phyloP scores from a whole-genome alignment of 1,140 invertebrate species.

The Physella acuta region DNA sequence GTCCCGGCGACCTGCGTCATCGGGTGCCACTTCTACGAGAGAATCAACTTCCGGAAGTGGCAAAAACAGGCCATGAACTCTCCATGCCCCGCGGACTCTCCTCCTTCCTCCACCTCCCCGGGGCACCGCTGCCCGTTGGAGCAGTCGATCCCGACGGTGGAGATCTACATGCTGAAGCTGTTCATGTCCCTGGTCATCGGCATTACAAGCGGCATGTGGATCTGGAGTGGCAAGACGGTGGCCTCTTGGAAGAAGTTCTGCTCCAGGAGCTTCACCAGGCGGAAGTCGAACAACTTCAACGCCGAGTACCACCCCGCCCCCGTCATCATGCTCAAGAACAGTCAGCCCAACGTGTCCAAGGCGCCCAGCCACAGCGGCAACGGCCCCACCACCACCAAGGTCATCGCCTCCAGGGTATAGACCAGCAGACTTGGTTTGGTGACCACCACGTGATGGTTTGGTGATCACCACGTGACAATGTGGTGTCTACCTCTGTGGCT shows the following conservation, averaged over 20 bases:
- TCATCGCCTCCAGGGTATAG: slow-evolving; percentile 36
- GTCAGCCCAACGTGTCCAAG: slow-evolving; percentile 5
- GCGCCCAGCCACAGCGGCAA: slow-evolving; percentile 17
- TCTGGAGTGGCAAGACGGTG: slow-evolving; percentile 57
- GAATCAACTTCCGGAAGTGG: slow-evolving; percentile 54
- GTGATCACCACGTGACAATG: no score
- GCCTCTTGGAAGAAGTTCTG: slow-evolving; percentile 57
- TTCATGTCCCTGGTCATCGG: slow-evolving; percentile 65
- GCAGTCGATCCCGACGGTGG: slow-evolving; percentile 58
- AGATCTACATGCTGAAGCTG: slow-evolving; percentile 68
- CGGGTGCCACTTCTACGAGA: slow-evolving; percentile 90
- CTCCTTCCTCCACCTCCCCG: neutral
- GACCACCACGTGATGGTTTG: no score
- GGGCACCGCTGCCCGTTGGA: slow-evolving; percentile 49
- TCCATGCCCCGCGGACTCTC: slow-evolving; percentile 29
- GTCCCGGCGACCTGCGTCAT: slow-evolving; percentile 91
- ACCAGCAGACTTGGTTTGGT: no score
- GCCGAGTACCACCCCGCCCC: slow-evolving; percentile 49
- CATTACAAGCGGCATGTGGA: slow-evolving; percentile 64
- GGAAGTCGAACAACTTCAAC: slow-evolving; percentile 42
- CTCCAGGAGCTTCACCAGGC: slow-evolving; percentile 44
- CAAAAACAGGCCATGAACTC: slow-evolving; percentile 34
- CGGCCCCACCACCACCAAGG: slow-evolving; percentile 45
- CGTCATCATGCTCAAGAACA: slow-evolving; percentile 44
- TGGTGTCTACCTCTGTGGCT: no score